These are phyloP conservation scores for Drosophila biarmipes DNA, from an alignment of 1,140 invertebrate species.

Conservation along the genomic window DNA sequence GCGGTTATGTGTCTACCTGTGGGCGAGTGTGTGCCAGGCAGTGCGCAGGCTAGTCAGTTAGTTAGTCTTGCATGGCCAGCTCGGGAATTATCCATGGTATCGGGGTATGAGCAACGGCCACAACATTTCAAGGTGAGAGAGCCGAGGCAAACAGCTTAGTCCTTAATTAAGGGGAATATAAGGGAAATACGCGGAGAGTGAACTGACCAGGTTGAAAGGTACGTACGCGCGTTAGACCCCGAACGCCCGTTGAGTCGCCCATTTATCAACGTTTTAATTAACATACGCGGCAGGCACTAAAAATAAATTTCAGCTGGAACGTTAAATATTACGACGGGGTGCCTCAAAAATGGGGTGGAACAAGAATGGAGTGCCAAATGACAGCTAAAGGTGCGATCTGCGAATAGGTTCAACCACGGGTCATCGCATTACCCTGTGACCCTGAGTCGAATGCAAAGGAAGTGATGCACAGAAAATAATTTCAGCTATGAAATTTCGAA, in stretches of 20 bases:
- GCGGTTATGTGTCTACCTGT: constrained; percentile 8
- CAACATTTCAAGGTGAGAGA: constrained; percentile 15
- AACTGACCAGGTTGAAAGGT: background rate
- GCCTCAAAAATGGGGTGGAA: background rate
- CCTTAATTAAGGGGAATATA: background rate
- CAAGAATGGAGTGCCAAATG: background rate
- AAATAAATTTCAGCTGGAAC: constrained; percentile 34
- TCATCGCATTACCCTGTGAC: constrained; percentile 27
- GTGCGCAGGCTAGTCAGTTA: constrained; percentile 9
- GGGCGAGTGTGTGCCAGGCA: constrained; percentile 24
- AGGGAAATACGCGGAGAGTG: constrained; percentile 16
- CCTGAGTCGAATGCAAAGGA: background rate
- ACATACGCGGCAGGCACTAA: constrained; percentile 43
- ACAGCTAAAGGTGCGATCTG: constrained; percentile 67
- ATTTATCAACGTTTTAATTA: constrained; percentile 77
- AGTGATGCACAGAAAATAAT: background rate
- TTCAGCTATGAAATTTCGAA: too few relatives aligned
- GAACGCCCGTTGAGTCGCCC: constrained; percentile 36
- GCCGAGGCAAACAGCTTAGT: background rate
- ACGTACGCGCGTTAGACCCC: constrained; percentile 13
- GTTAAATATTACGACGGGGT: constrained; percentile 31
- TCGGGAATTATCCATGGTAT: constrained; percentile 27
- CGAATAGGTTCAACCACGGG: constrained; percentile 15
- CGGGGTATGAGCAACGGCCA: constrained; percentile 7
- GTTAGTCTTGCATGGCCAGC: constrained; percentile 44